Conservation (phyloP, 2,888 invertebrate species). For the Drosophila siamana region DNA sequence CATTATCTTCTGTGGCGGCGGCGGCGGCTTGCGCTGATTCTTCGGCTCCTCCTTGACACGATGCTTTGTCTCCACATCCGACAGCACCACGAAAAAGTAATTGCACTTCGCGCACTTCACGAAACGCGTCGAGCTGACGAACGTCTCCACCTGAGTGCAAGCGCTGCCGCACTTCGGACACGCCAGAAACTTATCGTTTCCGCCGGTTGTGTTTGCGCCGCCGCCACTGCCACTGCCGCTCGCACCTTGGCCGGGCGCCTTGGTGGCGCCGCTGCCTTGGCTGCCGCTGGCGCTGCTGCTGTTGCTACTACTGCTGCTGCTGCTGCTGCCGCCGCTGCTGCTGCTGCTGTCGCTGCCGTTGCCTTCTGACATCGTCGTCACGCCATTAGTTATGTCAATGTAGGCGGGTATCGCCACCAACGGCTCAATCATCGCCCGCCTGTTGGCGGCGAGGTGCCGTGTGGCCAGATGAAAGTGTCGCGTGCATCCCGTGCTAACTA, state of each 20-base stretch:
- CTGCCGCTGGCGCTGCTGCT: constrained; percentile 43
- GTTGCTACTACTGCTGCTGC: constrained; percentile 36
- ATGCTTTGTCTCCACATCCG: constrained; percentile 96
- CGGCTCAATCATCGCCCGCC: constrained; percentile 43
- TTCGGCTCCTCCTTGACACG: constrained; percentile 91
- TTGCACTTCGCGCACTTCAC: constrained; percentile 99
- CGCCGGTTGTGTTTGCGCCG: constrained; percentile 51
- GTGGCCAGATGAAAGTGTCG: constrained; percentile 65
- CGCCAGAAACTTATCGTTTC: constrained; percentile 90
- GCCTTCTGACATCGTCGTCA: constrained; percentile 50
- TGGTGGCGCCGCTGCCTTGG: constrained; percentile 37
- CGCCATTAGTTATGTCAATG: constrained; percentile 70
- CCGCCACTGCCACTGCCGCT: constrained; percentile 39
- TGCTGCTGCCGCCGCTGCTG: constrained; percentile 30
- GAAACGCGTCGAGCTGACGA: constrained; percentile 98
- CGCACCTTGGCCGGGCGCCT: constrained; percentile 41
- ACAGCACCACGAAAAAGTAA: constrained; percentile 98
- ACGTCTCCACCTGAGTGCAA: constrained; percentile 98
- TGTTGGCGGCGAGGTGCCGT: constrained; percentile 32
- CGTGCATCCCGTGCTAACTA: constrained; percentile 34
- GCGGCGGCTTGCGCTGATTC: constrained; percentile 92
- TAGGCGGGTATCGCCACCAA: constrained; percentile 62
- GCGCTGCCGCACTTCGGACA: constrained; percentile 99
- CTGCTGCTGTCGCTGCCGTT: constrained; percentile 34
- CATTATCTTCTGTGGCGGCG: constrained; percentile 98